These are phyloP conservation scores for Siniperca undulata DNA, from an alignment of 2,797 vertebrate genomes.

Conservation along the genomic window DNA sequence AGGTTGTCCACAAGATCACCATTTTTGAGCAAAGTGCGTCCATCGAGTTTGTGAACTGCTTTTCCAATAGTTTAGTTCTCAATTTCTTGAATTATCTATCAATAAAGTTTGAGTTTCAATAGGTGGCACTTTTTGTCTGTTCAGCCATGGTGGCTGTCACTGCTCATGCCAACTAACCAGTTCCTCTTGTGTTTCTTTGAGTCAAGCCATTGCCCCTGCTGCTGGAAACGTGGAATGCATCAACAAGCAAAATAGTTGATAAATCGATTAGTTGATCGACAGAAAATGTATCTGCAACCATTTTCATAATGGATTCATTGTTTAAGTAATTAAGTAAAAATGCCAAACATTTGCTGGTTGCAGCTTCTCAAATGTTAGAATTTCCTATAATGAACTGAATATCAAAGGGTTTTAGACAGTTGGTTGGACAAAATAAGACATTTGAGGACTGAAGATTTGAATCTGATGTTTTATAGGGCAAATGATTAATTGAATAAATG, in stretches of 20 bases:
- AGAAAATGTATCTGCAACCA: too few species aligned
- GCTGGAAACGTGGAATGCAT: too few species aligned
- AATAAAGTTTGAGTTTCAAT: neutral
- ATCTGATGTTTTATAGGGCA: neutral
- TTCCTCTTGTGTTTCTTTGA: neutral
- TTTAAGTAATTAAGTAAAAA: neutral
- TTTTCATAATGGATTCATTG: neutral
- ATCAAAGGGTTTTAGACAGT: neutral
- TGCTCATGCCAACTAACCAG: neutral
- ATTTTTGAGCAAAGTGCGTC: neutral
- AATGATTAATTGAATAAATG: neutral
- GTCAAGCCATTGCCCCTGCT: neutral
- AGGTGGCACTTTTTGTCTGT: neutral
- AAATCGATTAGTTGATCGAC: too few species aligned
- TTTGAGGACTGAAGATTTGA: neutral
- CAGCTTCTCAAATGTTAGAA: neutral
- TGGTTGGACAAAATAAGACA: neutral
- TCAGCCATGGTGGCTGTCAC: too few species aligned
- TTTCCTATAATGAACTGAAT: neutral
- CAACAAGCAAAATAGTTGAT: too few species aligned
- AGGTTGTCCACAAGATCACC: neutral
- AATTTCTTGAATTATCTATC: neutral
- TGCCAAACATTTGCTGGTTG: neutral
- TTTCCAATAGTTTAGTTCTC: neutral
- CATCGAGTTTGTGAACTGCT: neutral